A percentile compares a stretch with the other conserved stretches of the same genome.
phyloP scores from a whole-genome alignment of 2,888 invertebrate species.

The Epinotia nisella region DNA sequence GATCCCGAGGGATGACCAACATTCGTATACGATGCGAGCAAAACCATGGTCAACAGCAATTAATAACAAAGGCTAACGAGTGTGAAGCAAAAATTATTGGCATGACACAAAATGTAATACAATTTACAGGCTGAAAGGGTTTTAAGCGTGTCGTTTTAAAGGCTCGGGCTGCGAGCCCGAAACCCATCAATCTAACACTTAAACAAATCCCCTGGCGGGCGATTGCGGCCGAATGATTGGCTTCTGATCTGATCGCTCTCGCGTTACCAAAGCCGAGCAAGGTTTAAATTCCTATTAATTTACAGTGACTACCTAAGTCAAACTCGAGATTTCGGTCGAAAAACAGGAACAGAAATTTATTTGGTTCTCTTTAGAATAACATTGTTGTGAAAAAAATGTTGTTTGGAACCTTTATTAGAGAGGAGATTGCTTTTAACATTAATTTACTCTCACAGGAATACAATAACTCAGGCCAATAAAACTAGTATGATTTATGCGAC shows the following conservation, averaged over 20 bases:
- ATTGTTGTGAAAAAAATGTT: neutral
- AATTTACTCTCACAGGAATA: too few species aligned
- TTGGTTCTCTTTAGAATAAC: constrained; percentile 1
- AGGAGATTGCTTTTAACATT: neutral
- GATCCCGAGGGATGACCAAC: constrained; percentile 11
- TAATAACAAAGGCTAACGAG: neutral
- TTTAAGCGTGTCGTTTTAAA: constrained; percentile 16
- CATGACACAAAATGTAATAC: constrained; percentile 13
- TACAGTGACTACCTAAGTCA: neutral
- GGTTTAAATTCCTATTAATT: constrained; percentile 28
- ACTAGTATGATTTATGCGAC: neutral
- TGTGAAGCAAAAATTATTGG: neutral
- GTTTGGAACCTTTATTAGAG: neutral
- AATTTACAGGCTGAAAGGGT: constrained; percentile 11
- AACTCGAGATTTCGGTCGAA: neutral
- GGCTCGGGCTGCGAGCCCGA: constrained; percentile 1
- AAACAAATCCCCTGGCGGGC: constrained; percentile 41
- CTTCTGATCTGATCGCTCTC: constrained; percentile 40
- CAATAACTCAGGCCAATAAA: too few species aligned
- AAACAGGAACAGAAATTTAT: neutral
- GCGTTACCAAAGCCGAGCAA: constrained; percentile 19
- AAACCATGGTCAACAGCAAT: neutral
- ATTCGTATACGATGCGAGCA: neutral
- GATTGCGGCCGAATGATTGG: constrained; percentile 37
- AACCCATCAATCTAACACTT: constrained; percentile 35